Percentiles rank a stretch among this genome's conserved stretches.
These are phyloP conservation scores for Limnephilus auricula DNA, from an alignment of 2,888 invertebrate species.

Conservation along the genomic window DNA sequence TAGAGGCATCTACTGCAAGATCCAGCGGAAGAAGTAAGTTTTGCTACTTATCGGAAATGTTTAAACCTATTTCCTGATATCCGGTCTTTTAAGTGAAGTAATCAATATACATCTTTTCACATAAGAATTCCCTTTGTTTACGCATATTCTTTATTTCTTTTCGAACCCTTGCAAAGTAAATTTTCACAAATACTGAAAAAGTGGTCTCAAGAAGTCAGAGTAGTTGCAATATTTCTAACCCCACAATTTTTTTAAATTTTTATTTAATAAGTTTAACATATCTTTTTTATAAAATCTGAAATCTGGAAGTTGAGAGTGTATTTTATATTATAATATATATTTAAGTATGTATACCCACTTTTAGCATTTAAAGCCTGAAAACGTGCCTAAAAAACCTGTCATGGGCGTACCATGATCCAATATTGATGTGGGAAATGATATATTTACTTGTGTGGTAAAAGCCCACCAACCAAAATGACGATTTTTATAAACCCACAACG, in stretches of 20 bases:
- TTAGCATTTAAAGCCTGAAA: too few relatives aligned
- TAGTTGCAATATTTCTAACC: background rate
- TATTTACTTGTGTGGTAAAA: too few relatives aligned
- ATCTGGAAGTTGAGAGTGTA: too few relatives aligned
- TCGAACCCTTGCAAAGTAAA: background rate
- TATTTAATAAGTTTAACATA: too few relatives aligned
- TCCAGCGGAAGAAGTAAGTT: constrained; percentile 29
- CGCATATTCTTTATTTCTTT: background rate
- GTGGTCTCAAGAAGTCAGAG: background rate
- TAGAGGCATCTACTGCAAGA: constrained; percentile 4
- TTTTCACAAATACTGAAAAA: background rate
- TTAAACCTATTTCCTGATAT: background rate
- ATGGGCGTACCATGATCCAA: too few relatives aligned
- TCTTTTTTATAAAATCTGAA: too few relatives aligned
- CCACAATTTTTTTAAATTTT: too few relatives aligned
- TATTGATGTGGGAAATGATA: too few relatives aligned
- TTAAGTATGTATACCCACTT: too few relatives aligned
- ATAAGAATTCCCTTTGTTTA: background rate
- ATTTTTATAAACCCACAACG: background rate
- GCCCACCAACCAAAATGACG: too few relatives aligned
- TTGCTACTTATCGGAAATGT: background rate
- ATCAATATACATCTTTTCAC: background rate
- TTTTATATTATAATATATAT: too few relatives aligned
- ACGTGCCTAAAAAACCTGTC: too few relatives aligned
- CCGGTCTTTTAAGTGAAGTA: background rate